Conservation (phyloP, 2,797 vertebrate species). For the Ctenochaetus hawaiiensis region DNA sequence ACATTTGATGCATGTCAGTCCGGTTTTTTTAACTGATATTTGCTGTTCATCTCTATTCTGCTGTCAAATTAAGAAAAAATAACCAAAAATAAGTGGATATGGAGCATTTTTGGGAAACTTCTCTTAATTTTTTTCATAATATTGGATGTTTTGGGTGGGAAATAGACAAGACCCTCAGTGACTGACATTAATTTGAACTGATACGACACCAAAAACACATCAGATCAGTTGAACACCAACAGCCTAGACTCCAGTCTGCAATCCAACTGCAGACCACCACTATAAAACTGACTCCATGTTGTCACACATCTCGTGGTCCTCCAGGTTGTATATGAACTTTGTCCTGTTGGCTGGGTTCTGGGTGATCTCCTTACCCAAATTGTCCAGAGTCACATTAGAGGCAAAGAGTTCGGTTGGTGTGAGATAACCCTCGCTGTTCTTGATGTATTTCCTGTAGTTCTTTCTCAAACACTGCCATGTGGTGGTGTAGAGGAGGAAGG, state of each 20-base stretch:
- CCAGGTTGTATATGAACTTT: conserved; percentile 99
- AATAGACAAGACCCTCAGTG: conserved; percentile 51
- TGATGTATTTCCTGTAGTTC: conserved; percentile 98
- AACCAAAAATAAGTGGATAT: not conserved
- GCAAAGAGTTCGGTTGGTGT: conserved; percentile 96
- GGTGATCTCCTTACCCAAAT: conserved; percentile 92
- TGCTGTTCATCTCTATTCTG: conserved; percentile 6
- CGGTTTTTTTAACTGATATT: not conserved
- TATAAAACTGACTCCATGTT: conserved; percentile 99
- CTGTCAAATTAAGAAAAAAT: conserved; percentile 15
- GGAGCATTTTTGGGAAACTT: conserved; percentile 42
- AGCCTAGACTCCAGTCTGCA: conserved; percentile 38
- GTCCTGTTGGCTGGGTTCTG: conserved; percentile 91
- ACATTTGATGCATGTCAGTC: conserved; percentile 3
- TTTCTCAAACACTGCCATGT: conserved; percentile 96
- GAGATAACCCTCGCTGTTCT: conserved; percentile 95
- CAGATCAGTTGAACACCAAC: conserved; percentile 39
- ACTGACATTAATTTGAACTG: conserved; percentile 47
- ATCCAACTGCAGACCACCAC: conserved; percentile 45
- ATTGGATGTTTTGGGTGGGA: conserved; percentile 47
- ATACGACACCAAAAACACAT: conserved; percentile 51
- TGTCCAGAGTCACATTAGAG: conserved; percentile 97
- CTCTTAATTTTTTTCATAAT: conserved; percentile 21
- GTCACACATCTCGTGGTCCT: conserved; percentile 94
- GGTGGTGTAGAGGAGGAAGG: conserved; percentile 95